Evolutionary conservation across 2,113 vertebrate species (phyloP), one percentile per base, ranked within the genome.

Genomic region (Neodon shergylaensis): DNA sequence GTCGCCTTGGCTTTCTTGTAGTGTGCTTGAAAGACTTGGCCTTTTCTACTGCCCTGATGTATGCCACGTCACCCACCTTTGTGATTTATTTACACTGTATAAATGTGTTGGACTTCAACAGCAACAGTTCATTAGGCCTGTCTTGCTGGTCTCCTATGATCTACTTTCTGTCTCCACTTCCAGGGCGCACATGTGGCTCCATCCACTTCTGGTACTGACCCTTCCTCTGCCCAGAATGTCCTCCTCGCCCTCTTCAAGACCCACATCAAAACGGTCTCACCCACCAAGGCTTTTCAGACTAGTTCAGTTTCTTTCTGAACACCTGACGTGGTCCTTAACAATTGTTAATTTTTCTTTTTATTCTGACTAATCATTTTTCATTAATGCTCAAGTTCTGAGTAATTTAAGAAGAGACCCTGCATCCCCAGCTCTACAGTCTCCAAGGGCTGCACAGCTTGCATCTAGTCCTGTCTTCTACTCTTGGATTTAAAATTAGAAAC

Each of bases 401-500:
- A 93, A 92, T 94, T 92, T 86, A 39, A 94, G 90, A 90, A 91
- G 68, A 95, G 39, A 73, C 49, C 63, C 44, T 85, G 73, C 47
- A 66, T 86, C n/a, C 24, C 28, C 16, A 77, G 61, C n/a, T 87
- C 76, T 28, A 3, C 36, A 93, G 90, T 65, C 74, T 70, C 72
- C 52, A 76, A 92, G 68, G 54, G 39, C 96, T 95, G 36, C 76
- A 74, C 58, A 91, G 89, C 83, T 93, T 94, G 79, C 83, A 58
- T 77, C 93, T 24, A 90, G 83, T 26, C 74, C 74, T 87, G 70
- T 88, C 91, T 87, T 96, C 77, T 94, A 93, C 87, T 95, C 96
- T 97, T 96, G 90, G 92, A 96, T 97, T 92, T 92, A 91, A 93
- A 98, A 97, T 98, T 97, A 96, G 96, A 98, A 98, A 98, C 98